Evolutionary conservation across 1,140 invertebrate genomes (phyloP), one percentile per base, ranked within the genome.

Genomic region (Trialeurodes vaporariorum): DNA sequence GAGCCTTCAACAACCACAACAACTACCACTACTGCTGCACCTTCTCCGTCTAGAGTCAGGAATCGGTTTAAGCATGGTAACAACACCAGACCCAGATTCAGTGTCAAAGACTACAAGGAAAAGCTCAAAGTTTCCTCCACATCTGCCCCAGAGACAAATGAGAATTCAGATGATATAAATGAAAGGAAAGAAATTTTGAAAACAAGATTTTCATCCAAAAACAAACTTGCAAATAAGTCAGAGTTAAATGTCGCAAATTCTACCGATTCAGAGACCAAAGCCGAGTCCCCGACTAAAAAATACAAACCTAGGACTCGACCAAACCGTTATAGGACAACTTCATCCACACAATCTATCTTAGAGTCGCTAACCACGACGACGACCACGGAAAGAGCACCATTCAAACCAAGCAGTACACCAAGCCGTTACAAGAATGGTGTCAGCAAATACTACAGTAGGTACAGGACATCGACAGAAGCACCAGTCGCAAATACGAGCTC

Each of bases 61-160:
- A 71, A 67, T n/a, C 72, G 72, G 63, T 2, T 27, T 23, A 70
- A 70, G 27, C 71, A 72, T 64, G 70, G 69, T 2, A 73, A 70
- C 64, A 66, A 69, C 21, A 70, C 71, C 0, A 69, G 73, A 64
- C 73, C 73, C 23, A 62, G 73, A 63, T 74, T 74, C 64, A 74
- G 73, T 59, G 72, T 74, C 23, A 74, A 82, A 69, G 80, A 82
- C 63, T 82, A 82, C 71, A 80, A 79, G 71, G 79, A 75, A 23
- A 74, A 40, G 21, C 66, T 5, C 58, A 65, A 22, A 68, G 59
- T 34, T 17, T 49, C 34, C 5, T 49, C 34, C 17, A 49, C 60
- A n/a, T 22, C 60, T 5, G 60, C 60, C 11, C 60, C 25, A 17
- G 34, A 49, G 17, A 49, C 34, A 17, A 49, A 49, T 17, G 34